Evolutionary conservation across 1,140 invertebrate species (phyloP), one percentile per base, ranked within the genome.

Genomic region (Drosophila sucinea): DNA sequence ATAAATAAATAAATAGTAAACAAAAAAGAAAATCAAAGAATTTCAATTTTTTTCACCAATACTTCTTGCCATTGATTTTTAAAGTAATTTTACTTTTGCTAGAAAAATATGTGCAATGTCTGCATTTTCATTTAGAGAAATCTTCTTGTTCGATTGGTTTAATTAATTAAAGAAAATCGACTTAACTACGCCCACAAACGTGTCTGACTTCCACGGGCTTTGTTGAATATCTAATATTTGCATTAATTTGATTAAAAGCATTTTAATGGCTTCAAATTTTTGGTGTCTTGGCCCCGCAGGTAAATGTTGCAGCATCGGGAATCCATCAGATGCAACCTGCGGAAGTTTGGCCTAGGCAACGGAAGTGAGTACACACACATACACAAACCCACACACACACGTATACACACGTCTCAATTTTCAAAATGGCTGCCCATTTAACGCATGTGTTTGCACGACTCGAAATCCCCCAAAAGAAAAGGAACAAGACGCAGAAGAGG

Each of bases 171-270:
- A 6, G 10, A 51, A 27, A 17, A 51, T 51, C 11, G 4, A 1
- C 11, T 41, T 17, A 17, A 17, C 10, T 3, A n/a, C 4, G 0
- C 3, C n/a, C n/a, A 4, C 10, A 41, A 41, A 1, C 2, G 38
- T 40, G 2, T 47, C 17, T 6, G 17, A 47, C 23, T 4, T 51
- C 7, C 44, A 27, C 1, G 7, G 23, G 0, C 10, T 35, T 7
- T 5, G 32, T 8, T 47, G 40, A 57, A 65, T 30, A 72, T 61
- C 76, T 83, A 81, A 89, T 89, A 84, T 87, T 89, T 84, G 60
- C 77, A 84, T 70, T 84, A 84, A 87, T 87, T 87, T 87, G 84
- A 87, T 87, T 87, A 87, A 87, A 87, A 87, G 77, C 84, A 77
- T 87, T 87, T 87, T 89, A 87, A 89, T 87, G 84, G 80, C 80